A percentile compares a stretch with the other conserved stretches of the same genome.
These are phyloP conservation scores for Amblyopsis hoosieri DNA, from an alignment of 2,797 vertebrate genomes.

Conservation along the genomic window DNA sequence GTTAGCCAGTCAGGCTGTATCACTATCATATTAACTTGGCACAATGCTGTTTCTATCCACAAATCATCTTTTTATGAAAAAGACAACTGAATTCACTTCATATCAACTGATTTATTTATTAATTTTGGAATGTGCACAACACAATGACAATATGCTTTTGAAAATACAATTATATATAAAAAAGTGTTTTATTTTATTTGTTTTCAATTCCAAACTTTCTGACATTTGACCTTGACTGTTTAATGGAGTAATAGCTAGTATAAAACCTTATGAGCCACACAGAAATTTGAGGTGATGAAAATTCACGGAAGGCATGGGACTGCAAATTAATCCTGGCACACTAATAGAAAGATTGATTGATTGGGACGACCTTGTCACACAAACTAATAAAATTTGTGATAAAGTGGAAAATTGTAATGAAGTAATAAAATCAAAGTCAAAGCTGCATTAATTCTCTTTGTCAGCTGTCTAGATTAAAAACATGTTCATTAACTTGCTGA, in stretches of 20 bases:
- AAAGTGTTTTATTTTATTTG: slow-evolving; percentile 18
- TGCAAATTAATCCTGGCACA: slow-evolving; percentile 47
- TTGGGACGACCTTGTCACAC: slow-evolving; percentile 45
- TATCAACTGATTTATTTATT: slow-evolving; percentile 38
- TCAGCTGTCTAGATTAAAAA: slow-evolving; percentile 50
- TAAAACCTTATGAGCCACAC: slow-evolving; percentile 30
- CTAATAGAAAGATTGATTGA: slow-evolving; percentile 53
- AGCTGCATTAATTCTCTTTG: slow-evolving; percentile 54
- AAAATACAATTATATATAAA: slow-evolving; percentile 33
- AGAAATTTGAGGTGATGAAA: slow-evolving; percentile 17
- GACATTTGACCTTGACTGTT: slow-evolving; percentile 36
- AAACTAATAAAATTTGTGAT: slow-evolving; percentile 42
- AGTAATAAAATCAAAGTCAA: slow-evolving; percentile 52
- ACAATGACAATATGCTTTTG: slow-evolving; percentile 29
- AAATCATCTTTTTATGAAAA: background rate
- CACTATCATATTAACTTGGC: background rate
- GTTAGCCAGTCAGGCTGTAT: background rate
- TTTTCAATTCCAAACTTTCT: slow-evolving; percentile 14
- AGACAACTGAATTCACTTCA: slow-evolving; percentile 11
- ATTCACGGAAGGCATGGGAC: slow-evolving; percentile 24
- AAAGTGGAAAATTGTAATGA: slow-evolving; percentile 41
- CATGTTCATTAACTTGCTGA: slow-evolving; percentile 33
- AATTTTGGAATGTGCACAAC: slow-evolving; percentile 32
- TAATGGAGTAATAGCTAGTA: background rate
- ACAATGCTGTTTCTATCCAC: background rate